Percentiles rank a stretch among this genome's conserved stretches.
Conservation (phyloP, 2,888 invertebrate genomes). For the Caenorhabditis japonica region DNA sequence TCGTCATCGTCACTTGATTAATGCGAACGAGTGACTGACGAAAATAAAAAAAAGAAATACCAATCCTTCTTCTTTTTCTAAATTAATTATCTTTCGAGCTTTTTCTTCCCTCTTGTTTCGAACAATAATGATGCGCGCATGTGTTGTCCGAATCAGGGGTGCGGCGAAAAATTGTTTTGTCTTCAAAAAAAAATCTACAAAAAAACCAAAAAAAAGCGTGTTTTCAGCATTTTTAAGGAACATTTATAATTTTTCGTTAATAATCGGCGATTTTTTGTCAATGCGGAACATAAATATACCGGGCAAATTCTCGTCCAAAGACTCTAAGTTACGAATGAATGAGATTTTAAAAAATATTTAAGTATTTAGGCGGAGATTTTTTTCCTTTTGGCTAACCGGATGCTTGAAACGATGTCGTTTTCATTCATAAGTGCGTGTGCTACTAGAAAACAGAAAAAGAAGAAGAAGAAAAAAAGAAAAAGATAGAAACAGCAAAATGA, state of each 20-base stretch:
- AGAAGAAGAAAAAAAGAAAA: neutral
- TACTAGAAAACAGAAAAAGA: conserved; percentile 22
- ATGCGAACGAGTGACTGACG: conserved; percentile 7
- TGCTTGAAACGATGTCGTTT: conserved; percentile 35
- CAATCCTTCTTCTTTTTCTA: conserved; percentile 7
- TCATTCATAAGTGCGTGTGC: conserved; percentile 33
- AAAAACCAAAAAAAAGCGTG: neutral
- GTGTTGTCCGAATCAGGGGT: too few species aligned
- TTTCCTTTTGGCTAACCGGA: conserved; percentile 5
- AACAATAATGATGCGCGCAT: too few species aligned
- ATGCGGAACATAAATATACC: too few species aligned
- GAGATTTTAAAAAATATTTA: conserved; percentile 9
- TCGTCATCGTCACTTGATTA: conserved; percentile 36
- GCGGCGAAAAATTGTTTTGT: too few species aligned
- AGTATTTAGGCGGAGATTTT: conserved; percentile 3
- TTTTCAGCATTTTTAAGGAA: too few species aligned
- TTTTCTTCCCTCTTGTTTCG: too few species aligned
- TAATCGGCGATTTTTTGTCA: too few species aligned
- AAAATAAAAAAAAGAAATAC: conserved; percentile 12
- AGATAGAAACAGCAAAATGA: too few species aligned
- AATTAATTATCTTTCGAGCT: conserved; percentile 11
- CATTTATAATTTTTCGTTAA: too few species aligned
- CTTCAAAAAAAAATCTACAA: neutral
- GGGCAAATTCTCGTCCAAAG: too few species aligned
- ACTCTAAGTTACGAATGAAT: too few species aligned